Percentiles rank a stretch among this genome's conserved stretches.
These are phyloP conservation scores for Oostethus manadensis DNA, from an alignment of 2,113 vertebrate genomes.

Conservation along the genomic window DNA sequence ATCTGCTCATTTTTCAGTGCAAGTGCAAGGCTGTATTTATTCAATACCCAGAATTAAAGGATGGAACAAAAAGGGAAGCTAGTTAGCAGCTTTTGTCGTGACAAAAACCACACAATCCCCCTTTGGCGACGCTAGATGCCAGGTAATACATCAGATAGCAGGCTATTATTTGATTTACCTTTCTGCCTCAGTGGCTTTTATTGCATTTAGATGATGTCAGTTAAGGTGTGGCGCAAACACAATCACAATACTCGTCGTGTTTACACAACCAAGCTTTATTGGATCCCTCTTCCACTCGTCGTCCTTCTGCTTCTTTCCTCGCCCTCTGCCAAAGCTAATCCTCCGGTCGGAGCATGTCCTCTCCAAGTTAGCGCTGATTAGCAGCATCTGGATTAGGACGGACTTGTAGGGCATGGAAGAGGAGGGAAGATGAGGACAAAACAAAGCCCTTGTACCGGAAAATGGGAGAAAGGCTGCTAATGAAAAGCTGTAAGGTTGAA, in stretches of 20 bases:
- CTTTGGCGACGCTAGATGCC: not conserved
- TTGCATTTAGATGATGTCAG: not conserved
- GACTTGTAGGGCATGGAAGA: slow-evolving; percentile 18
- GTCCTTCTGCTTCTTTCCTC: slow-evolving; percentile 6
- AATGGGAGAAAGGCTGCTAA: not conserved
- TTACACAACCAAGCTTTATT: not conserved
- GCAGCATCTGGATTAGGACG: slow-evolving; percentile 36
- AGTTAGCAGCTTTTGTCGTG: not conserved
- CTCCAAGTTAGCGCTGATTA: slow-evolving; percentile 38
- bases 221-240: not conserved
- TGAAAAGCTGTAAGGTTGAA: not conserved
- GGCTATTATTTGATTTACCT: too few relatives aligned
- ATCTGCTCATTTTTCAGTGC: not conserved
- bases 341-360: slow-evolving; percentile 25
- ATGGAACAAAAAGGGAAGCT: not conserved
- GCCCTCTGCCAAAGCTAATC: slow-evolving; percentile 18
- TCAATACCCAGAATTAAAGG: not conserved
- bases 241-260: not conserved
- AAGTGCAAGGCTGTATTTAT: not conserved
- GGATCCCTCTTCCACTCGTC: not conserved
- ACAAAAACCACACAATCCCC: not conserved
- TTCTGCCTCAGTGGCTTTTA: not conserved
- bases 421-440: slow-evolving; percentile 2
- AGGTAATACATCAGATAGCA: not conserved
- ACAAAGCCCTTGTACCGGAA: not conserved